Conservation (phyloP, 2,797 vertebrate genomes). For the Phoxinus dragarum region DNA sequence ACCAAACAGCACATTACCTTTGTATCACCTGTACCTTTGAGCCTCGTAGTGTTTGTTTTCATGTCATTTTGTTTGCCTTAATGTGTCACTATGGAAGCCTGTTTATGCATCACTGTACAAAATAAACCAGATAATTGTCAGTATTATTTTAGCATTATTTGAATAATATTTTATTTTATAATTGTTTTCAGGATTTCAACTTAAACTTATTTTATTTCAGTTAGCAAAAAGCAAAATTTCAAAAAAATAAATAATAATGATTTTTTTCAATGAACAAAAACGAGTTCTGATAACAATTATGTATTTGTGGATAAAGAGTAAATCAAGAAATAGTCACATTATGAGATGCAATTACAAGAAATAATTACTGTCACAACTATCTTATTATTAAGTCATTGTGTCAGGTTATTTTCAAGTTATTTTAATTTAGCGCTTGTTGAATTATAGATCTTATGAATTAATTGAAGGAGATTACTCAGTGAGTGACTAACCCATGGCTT, state of each 20-base stretch:
- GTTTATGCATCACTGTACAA: background rate
- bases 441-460: background rate
- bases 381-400: background rate
- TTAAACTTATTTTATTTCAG: no score
- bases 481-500: background rate
- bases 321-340: constrained; percentile 1
- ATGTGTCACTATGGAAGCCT: background rate
- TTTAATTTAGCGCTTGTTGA: background rate
- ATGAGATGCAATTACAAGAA: background rate
- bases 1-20: background rate
- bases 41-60: background rate
- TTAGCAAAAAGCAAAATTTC: background rate
- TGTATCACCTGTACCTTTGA: background rate
- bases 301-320: background rate
- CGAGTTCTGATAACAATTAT: background rate
- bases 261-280: background rate
- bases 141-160: background rate
- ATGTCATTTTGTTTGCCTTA: background rate
- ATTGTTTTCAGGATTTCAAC: background rate
- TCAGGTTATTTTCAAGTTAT: background rate
- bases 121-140: background rate
- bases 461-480: constrained; percentile 1
- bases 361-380: background rate
- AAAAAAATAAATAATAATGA: no score
- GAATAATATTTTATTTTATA: background rate